Base-by-base conservation (phyloP, 2,113 vertebrate species). In the Morone chrysops region DNA sequence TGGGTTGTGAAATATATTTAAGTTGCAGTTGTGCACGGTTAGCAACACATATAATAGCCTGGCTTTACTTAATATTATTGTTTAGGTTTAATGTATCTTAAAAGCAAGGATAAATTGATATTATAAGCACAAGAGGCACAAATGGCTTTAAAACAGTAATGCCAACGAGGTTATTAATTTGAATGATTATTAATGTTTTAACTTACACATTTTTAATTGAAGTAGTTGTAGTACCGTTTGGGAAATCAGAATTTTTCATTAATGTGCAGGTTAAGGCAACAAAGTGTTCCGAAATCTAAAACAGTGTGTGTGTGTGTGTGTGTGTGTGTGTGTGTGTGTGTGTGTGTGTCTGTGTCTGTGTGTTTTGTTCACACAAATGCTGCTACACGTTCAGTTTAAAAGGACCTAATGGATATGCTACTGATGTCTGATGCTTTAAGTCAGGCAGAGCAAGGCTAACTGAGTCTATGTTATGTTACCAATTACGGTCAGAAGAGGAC, bases 401-500 rank as follows among this genome's bases (percentile, higher is more conserved):
- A 31, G 62, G 66, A 61, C 43, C 41, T 71, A 70, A 75, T 75
- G 59, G 43, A 25, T 12, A 72, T 57, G 36, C 57, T 66, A 8
- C 71, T 41, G 67, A 38, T 73, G 78, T 50, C 36, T 84, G 60
- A 51, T n/a, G 40, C 57, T 47, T 80, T 67, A 79, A 82, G 57
- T 74, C 61, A 80, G n/a, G 82, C 76, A 71, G 20, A 79, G 66
- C 45, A 5, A 73, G 45, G 51, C 40, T 77, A 61, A 72, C 67
- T 62, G 67, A 86, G 71, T 65, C 78, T 38, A 45, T 57, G 57
- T 72, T 75, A 51, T 86, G 72, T 73, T 87, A 72, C 79, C 57
- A 86, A 71, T 85, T 85, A 83, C 60, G 70, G 76, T 83, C 78
- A 87, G 73, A 81, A 38, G 57, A 83, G 36, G 72, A 82, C 53